phyloP scores from a whole-genome alignment of 2,797 vertebrate species.

The Amniataba percoides region DNA sequence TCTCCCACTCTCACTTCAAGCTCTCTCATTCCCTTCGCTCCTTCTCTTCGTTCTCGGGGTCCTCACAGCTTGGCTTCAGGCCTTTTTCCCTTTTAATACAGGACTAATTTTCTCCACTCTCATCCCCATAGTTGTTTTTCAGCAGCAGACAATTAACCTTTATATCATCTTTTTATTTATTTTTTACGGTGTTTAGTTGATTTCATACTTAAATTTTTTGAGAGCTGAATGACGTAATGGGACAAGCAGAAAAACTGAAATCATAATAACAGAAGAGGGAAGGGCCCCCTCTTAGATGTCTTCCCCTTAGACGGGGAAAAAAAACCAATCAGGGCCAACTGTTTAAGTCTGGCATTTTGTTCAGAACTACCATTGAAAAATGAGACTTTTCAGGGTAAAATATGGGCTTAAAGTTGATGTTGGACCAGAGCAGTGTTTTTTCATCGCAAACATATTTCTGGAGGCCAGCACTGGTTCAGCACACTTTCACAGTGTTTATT shows the following conservation, averaged over 20 bases:
- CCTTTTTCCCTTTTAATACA: background rate
- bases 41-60: constrained; percentile 58
- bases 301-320: background rate
- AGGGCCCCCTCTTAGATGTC: background rate
- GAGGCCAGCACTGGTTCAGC: background rate
- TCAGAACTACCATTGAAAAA: constrained; percentile 10
- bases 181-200: constrained; percentile 9
- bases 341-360: constrained; percentile 1
- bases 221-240: constrained; percentile 13
- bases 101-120: background rate
- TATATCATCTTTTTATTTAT: constrained; percentile 4
- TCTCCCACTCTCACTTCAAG: constrained; percentile 65
- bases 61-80: constrained; percentile 59
- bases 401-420: background rate
- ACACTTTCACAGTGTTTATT: background rate
- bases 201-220: constrained; percentile 24
- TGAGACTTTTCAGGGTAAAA: background rate
- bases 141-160: constrained; percentile 6
- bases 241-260: background rate
- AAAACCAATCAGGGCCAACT: background rate
- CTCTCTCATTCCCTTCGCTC: constrained; percentile 32
- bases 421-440: background rate
- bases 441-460: background rate
- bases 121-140: constrained; percentile 2
- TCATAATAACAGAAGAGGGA: background rate